Percentiles rank a stretch among this genome's conserved stretches.
phyloP scores from a whole-genome alignment of 2,113 vertebrate genomes.

The Dicrurus megarhynchus region DNA sequence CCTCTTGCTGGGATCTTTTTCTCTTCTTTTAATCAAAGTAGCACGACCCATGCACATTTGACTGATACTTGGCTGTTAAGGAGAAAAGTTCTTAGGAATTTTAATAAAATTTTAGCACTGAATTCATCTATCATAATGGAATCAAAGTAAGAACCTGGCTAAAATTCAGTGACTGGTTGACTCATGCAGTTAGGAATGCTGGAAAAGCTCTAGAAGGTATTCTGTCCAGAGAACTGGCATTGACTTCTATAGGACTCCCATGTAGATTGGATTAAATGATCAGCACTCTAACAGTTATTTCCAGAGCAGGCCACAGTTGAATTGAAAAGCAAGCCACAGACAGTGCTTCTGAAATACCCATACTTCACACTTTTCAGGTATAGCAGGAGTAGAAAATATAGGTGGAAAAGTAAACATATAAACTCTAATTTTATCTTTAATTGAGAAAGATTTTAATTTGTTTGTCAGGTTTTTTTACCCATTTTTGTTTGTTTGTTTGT shows the following conservation, averaged over 20 bases:
- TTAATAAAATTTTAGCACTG: background rate
- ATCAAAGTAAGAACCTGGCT: background rate
- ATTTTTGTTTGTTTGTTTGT: background rate
- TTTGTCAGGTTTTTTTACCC: fast-evolving
- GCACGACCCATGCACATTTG: background rate
- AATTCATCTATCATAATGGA: background rate
- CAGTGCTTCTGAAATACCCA: background rate
- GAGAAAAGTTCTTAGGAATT: background rate
- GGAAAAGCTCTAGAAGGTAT: background rate
- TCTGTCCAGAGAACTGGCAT: background rate
- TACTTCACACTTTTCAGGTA: background rate
- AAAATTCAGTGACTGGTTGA: background rate
- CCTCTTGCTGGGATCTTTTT: background rate
- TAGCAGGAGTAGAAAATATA: background rate
- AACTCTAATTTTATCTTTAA: background rate
- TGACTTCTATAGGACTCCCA: background rate
- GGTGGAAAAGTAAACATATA: background rate
- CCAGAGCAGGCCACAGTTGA: background rate
- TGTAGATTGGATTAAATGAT: background rate
- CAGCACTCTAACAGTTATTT: background rate
- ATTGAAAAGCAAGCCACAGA: background rate
- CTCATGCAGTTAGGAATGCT: background rate
- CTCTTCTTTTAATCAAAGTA: background rate
- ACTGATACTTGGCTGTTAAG: background rate
- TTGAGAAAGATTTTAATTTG: background rate